These are phyloP conservation scores for Tonatia bakeri DNA, from an alignment of 2,113 vertebrate species.

Conservation along the genomic window DNA sequence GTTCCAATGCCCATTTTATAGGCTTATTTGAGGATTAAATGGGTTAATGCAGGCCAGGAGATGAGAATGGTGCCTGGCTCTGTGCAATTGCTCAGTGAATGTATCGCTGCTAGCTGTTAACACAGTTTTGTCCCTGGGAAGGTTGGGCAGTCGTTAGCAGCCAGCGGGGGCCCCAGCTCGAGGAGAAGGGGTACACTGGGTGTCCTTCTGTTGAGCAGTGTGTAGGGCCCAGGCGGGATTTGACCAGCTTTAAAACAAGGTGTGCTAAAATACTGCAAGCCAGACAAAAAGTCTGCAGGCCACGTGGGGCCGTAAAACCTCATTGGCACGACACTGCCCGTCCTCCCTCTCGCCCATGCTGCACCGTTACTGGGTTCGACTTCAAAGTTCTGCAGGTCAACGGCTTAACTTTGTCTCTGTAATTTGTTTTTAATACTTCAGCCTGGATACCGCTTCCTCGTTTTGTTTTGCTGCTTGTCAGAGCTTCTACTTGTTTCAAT, in stretches of 20 bases:
- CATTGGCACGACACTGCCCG: accelerated
- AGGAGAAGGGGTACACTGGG: not conserved
- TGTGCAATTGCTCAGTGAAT: not conserved
- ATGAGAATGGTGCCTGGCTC: not conserved
- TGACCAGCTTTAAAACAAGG: not conserved
- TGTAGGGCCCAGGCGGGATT: not conserved
- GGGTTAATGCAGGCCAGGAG: no score
- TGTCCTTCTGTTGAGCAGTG: accelerated
- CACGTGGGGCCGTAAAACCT: accelerated
- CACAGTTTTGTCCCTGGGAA: not conserved
- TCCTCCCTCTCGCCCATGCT: accelerated
- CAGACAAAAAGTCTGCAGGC: no score
- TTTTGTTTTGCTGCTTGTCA: not conserved
- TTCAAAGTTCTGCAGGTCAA: not conserved
- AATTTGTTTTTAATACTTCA: not conserved
- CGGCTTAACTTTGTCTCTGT: not conserved
- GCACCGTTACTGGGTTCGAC: accelerated
- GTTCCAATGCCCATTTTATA: accelerated
- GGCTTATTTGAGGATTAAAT: not conserved
- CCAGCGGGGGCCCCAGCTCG: not conserved
- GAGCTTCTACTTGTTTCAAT: not conserved
- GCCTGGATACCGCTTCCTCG: not conserved
- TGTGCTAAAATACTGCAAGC: accelerated
- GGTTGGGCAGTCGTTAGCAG: accelerated
- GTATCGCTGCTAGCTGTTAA: accelerated